A percentile compares a stretch with the other conserved stretches of the same genome.
These are phyloP conservation scores for Phaetusa simplex DNA, from an alignment of 2,113 vertebrate species.

Conservation along the genomic window DNA sequence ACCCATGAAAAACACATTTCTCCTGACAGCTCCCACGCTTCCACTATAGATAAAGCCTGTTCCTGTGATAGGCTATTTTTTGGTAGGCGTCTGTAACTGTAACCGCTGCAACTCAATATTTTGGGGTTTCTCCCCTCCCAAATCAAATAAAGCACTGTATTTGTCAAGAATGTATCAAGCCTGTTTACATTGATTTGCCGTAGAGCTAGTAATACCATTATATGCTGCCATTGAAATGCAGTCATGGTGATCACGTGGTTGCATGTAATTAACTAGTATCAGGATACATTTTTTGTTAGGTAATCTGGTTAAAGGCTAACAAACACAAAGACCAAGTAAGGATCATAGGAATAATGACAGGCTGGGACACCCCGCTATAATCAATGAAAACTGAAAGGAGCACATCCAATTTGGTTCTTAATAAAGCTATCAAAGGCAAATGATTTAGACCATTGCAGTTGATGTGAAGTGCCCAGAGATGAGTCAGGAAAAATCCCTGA, in stretches of 20 bases:
- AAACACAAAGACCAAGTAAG: not conserved
- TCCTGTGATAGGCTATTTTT: not conserved
- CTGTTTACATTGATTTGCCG: not conserved
- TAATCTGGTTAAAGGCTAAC: not conserved
- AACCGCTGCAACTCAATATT: not conserved
- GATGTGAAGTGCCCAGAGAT: not conserved
- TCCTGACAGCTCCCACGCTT: not conserved
- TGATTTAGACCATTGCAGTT: not conserved
- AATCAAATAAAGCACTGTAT: not conserved
- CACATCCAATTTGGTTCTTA: not conserved
- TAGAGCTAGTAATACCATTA: not conserved
- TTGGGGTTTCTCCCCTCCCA: not conserved
- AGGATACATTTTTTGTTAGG: not conserved
- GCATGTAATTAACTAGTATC: not conserved
- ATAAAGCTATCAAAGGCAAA: not conserved
- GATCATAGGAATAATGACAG: not conserved
- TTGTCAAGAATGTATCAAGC: not conserved
- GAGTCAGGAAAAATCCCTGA: not conserved
- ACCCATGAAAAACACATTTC: not conserved
- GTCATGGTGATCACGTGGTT: not conserved
- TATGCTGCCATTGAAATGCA: not conserved
- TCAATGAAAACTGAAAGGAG: not conserved
- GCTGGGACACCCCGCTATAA: not conserved
- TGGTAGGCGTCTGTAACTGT: not conserved
- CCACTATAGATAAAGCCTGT: not conserved